Evolutionary conservation across 2,888 invertebrate genomes (phyloP), one percentile per base, ranked within the genome.

Genomic region (Osmoderma eremita): DNA sequence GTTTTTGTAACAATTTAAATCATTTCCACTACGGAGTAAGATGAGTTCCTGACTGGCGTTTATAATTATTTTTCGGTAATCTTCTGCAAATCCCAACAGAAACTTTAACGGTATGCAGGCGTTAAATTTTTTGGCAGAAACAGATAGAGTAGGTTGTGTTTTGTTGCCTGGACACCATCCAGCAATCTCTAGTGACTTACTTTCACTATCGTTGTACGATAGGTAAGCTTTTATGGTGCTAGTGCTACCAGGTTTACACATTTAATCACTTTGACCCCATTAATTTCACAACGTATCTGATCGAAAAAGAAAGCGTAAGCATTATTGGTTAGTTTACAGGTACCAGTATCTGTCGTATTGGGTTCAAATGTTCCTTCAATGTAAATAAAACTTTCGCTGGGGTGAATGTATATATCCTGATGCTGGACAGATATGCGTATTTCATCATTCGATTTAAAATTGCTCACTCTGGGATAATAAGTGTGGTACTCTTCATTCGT

Each of bases 11-110:
- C 24, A 24, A 24, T 24, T 24, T 4, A 13, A 12, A 64, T 69
- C 67, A 18, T 30, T 49, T 24, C 73, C 76, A 30, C 76, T 70
- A 61, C 80, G 71, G 13, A 74, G 72, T n/a, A 82, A 65, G 24
- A 80, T 72, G 20, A 79, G 63, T 72, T 82, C 80, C 75, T 81
- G 80, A 73, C 78, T 79, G 58, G 75, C 76, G 69, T 81, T 81
- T 0, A 81, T 71, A 58, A 80, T 72, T 54, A 81, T 75, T 72
- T 77, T 78, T 22, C 75, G 75, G 67, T 78, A 81, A 70, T 81
- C 78, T 70, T 79, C 78, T 15, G 76, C n/a, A n/a, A n/a, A n/a
- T n/a, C n/a, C n/a, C n/a, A n/a, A n/a, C n/a, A n/a, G 36, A 63
- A 72, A 70, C 64, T 75, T 76, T 24, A 80, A 70, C 13, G 79